Conservation (phyloP, 1,140 invertebrate species). For the Phthorimaea operculella region DNA sequence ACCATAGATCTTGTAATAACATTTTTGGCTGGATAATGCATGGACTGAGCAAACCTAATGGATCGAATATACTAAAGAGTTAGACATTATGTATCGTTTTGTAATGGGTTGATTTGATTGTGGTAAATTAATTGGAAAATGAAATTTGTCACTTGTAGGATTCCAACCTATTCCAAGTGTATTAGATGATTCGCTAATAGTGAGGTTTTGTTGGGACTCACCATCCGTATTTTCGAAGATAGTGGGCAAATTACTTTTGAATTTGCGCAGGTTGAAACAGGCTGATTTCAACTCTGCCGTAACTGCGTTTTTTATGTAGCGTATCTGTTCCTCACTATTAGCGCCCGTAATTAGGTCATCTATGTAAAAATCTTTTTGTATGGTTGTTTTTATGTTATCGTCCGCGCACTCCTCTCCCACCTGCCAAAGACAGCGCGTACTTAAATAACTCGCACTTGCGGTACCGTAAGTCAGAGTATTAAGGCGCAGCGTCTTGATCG, state of each 20-base stretch:
- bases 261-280: constrained; percentile 2
- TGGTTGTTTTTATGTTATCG: constrained; percentile 21
- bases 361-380: constrained; percentile 46
- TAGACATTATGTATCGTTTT: constrained; percentile 25
- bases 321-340: constrained; percentile 11
- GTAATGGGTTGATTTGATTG: not conserved
- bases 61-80: constrained; percentile 43
- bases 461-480: constrained; percentile 18
- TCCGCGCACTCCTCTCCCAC: constrained; percentile 18
- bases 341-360: constrained; percentile 43
- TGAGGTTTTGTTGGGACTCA: constrained; percentile 11
- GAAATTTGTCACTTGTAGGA: constrained; percentile 6
- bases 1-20: constrained; percentile 51
- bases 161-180: constrained; percentile 8
- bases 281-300: constrained; percentile 3
- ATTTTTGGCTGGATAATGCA: constrained; percentile 44
- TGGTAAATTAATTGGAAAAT: constrained; percentile 8
- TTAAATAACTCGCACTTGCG: constrained; percentile 25
- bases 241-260: constrained; percentile 8
- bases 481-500: constrained; percentile 18
- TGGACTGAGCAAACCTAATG: constrained; percentile 45
- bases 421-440: constrained; percentile 21
- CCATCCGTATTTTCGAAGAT: constrained; percentile 16
- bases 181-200: constrained; percentile 8
- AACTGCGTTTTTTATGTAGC: constrained; percentile 5